Base-by-base conservation (phyloP, 2,113 vertebrate genomes). In the Podarcis cretensis region DNA sequence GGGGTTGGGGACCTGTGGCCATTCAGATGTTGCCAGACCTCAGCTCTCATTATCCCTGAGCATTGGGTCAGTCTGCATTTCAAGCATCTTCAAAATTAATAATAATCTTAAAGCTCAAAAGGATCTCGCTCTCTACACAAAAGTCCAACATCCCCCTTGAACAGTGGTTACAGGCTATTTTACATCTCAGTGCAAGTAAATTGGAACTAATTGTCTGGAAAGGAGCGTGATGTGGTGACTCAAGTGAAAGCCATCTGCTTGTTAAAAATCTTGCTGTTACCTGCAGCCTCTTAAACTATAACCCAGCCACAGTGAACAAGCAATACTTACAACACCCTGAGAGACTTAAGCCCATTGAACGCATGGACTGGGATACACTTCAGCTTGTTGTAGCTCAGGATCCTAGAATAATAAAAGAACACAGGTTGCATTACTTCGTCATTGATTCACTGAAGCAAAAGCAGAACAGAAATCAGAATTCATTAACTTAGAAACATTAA, bases 331-430 rank as follows among this genome's bases (percentile, higher is more conserved):
- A 99, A 96, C 91, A 99, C 98, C 40, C 98, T 97, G 57, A 99
- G 98, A 1, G 98, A 98, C 57, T 97, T 97, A 82, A 99, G 98
- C 6, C 99, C 98, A 0, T 97, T 94, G 89, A 99, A 99, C 9
- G 99, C 98, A 1, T 98, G 98, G 83, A 98, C 92, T 0, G 98
- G 98, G 88, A 99, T 98, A 96, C 99, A 99, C 6, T 98, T 98
- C 23, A 99, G 98, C 84, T 98, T 95, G 92, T 99, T 99, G 94
- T 99, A 99, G 92, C 99, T 99, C 96, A 99, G 95, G 96, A 99
- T 99, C 90, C 99, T 98, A 92, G 0, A 5, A 95, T 63, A 90
- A 91, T 0, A 77, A 86, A 73, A 95, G 80, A 91, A 84, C 4
- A 59, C 0, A 80, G 65, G 71, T 88, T 90, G 4, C 18, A 1